Evolutionary conservation across 2,888 invertebrate genomes (phyloP), one percentile per base, ranked within the genome.

Genomic region (Xanthia togata): DNA sequence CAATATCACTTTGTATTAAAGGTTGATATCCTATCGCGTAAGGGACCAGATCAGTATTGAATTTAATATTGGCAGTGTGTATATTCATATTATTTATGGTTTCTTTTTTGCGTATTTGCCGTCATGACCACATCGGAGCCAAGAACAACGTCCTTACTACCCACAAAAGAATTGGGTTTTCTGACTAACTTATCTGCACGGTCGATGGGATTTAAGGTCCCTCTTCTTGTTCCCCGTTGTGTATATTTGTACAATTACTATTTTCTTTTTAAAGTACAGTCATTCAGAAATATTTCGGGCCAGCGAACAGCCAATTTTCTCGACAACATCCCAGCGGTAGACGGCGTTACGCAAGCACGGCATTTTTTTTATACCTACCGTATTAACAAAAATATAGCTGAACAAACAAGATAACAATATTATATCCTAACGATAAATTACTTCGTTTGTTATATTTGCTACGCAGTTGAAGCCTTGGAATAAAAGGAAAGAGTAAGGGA

Each of bases 391-490:
- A 76, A 73, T 83, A 82, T 82, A 79, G 79, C 79, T 85, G 80
- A 79, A 78, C 81, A 80, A 90, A 86, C 86, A 87, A 86, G 83
- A 89, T 82, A 83, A 85, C 79, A 75, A 86, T 85, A 84, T n/a
- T 89, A 87, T 80, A 78, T 74, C 71, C 71, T 59, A 74, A 82
- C 80, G 76, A 87, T 86, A 87, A 89, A 89, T 90, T 86, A 86
- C 81, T 76, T 70, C 81, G 82, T 89, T 89, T 86, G 87, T 86
- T 85, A 86, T 87, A 87, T 87, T 84, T 84, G 79, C 71, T 86
- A 87, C 80, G 78, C 79, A 80, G 81, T 83, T 79, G 78, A 82
- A 84, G 81, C 79, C 74, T 84, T 78, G 78, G 68, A 69, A 70
- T 71, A 75, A 82, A 87, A 78, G 78, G 80, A 87, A 88, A 82